Evolutionary conservation across 2,113 vertebrate genomes (phyloP).

Genomic region (Hylia prasina): DNA sequence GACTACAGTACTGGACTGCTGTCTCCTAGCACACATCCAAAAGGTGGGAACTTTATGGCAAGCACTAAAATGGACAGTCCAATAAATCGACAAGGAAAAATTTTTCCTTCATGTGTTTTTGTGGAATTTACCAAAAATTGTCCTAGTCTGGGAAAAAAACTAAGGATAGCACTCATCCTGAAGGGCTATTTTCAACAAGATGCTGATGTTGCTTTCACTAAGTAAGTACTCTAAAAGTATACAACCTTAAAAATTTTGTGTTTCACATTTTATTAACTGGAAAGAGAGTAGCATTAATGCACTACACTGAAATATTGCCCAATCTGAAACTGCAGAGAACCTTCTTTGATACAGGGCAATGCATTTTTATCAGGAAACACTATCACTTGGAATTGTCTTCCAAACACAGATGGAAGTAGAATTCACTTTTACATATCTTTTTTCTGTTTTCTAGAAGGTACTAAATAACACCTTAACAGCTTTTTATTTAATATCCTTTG

Average conservation of each 20-base stretch:
- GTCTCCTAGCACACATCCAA: not conserved
- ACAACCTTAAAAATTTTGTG: not conserved
- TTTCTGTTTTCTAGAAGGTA: not conserved
- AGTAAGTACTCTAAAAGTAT: not conserved
- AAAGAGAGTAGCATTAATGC: not conserved
- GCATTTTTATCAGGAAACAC: not conserved
- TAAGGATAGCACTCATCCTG: not conserved
- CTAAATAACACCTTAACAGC: not conserved
- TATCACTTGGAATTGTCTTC: not conserved
- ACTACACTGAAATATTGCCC: not conserved
- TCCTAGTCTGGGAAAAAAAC: not conserved
- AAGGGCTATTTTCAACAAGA: not conserved
- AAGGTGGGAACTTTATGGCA: not conserved
- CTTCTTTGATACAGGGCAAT: not conserved
- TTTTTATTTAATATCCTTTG: not conserved
- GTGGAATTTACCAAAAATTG: not conserved
- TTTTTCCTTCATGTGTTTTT: not conserved
- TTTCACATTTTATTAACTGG: not conserved
- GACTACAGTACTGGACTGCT: not conserved
- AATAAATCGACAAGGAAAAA: not conserved
- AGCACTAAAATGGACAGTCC: not conserved
- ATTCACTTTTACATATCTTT: not conserved
- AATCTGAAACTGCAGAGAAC: not conserved
- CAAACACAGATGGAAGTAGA: not conserved
- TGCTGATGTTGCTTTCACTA: not conserved